Base-by-base conservation (phyloP, 2,888 invertebrate species). In the Campopleginae sp. region DNA sequence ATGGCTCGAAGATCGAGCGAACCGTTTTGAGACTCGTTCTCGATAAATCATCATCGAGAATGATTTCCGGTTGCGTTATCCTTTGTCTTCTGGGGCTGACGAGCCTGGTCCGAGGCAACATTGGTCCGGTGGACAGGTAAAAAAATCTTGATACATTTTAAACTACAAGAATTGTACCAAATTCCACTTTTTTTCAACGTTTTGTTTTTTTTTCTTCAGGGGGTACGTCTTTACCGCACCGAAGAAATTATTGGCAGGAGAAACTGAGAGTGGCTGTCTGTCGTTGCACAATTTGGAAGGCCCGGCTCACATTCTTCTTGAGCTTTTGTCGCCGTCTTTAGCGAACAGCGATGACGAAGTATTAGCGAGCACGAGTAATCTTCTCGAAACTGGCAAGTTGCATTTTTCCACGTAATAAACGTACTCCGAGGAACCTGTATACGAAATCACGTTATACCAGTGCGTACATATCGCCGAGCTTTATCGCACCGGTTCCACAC, bases 181-280 rank as follows among this genome's bases (percentile, higher is more conserved):
- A 31, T 14, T 80, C 7, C 0, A 42, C 8, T 46, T 33, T 7
- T 23, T 46, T 31, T 12, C 31, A 33, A 63, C 23, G 2, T 23
- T 61, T 1, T 42, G 1, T 61, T 63, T 33, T 23, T 46, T 84
- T 84, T n/a, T 66, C 65, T 87, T 89, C 71, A 85, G 93, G 75
- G 93, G 93, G 75, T 93, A 93, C 80, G 88, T 93, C 2, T 93
- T 93, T 72, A 93, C 92, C 4, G 92, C 91, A 5, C 93, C 93
- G 6, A 91, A 91, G 76, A 88, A 88, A 77, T 89, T 93, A 54
- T 86, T 92, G n/a, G 91, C 93, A 7, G 93, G 92, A 1, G 91
- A 93, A 77, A 90, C 90, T 27, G 92, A 92, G 74, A 92, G 89
- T 70, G 91, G 91, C 5, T 93, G 93, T 84, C 87, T 93, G 27